A percentile compares a stretch with the other conserved stretches of the same genome.
Conservation (phyloP, 1,140 invertebrate genomes). For the Heliconius eleuchia region DNA sequence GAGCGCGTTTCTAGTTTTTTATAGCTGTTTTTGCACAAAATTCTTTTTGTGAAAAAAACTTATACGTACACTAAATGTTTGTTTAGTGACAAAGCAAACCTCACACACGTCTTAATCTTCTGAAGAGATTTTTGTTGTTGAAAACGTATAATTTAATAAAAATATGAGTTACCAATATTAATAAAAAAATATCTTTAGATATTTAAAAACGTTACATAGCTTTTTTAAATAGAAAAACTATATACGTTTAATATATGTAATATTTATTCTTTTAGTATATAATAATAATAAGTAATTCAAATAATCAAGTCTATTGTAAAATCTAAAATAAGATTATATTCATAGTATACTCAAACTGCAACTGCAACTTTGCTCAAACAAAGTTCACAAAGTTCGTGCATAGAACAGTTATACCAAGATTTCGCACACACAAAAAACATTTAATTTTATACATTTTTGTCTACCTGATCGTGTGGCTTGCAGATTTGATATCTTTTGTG, state of each 20-base stretch:
- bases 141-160: conserved; percentile 21
- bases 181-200: not conserved
- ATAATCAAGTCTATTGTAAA: not conserved
- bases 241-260: no score
- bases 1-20: conserved; percentile 66
- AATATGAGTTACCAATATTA: not conserved
- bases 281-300: not conserved
- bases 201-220: no score
- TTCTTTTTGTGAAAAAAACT: conserved; percentile 59
- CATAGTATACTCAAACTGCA: not conserved
- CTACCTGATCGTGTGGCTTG: conserved; percentile 81
- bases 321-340: not conserved
- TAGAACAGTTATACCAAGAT: conserved; percentile 67
- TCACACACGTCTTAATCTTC: conserved; percentile 48
- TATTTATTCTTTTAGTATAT: no score
- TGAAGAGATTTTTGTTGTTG: conserved; percentile 34
- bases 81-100: conserved; percentile 69
- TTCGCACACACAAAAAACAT: conserved; percentile 76
- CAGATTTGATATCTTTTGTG: conserved; percentile 81
- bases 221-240: no score
- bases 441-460: conserved; percentile 62
- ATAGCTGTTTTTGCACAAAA: conserved; percentile 68
- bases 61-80: conserved; percentile 62
- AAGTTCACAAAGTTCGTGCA: not conserved
- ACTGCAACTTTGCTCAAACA: no score